Percentiles rank a stretch among this genome's conserved stretches.
Conservation (phyloP, 1,140 invertebrate genomes). For the Drosophila nasuta region DNA sequence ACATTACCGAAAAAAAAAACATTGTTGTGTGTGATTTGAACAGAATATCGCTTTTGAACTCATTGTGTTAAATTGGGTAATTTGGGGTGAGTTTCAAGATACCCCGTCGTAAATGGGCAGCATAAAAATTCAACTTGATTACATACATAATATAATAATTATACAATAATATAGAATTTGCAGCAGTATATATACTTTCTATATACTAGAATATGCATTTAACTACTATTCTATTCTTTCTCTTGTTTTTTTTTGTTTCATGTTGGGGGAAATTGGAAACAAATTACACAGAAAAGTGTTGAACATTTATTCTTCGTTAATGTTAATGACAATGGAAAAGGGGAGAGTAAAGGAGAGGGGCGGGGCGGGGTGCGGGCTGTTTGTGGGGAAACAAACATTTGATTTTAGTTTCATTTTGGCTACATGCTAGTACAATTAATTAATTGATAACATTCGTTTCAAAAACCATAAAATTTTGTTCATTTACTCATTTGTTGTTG, state of each 20-base stretch:
- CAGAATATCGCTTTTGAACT: slow-evolving; percentile 16
- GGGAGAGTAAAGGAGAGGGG: background rate
- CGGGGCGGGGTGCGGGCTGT: background rate
- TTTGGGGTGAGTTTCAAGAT: slow-evolving; percentile 3
- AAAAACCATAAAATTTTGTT: slow-evolving; percentile 43
- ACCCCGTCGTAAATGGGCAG: slow-evolving; percentile 15
- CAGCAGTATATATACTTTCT: slow-evolving; percentile 6
- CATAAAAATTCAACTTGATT: slow-evolving; percentile 35
- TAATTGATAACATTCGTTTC: slow-evolving; percentile 56
- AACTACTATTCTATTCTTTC: too few species aligned
- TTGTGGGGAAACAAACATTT: slow-evolving; percentile 23
- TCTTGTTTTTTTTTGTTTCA: too few species aligned
- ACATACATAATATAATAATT: slow-evolving; percentile 37
- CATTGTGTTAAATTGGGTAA: slow-evolving; percentile 2
- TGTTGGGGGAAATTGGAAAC: slow-evolving; percentile 22
- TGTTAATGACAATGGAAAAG: background rate
- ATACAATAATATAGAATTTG: slow-evolving; percentile 10
- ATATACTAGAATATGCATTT: slow-evolving; percentile 36
- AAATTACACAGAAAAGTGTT: slow-evolving; percentile 7
- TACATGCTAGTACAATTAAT: slow-evolving; percentile 49
- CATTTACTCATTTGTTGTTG: slow-evolving; percentile 27
- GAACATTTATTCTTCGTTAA: background rate
- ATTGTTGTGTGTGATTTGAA: background rate
- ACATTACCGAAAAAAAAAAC: slow-evolving; percentile 17
- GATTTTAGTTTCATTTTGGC: slow-evolving; percentile 32